Conservation (phyloP, 23 tunicate species). For the Trididemnum clinides region DNA sequence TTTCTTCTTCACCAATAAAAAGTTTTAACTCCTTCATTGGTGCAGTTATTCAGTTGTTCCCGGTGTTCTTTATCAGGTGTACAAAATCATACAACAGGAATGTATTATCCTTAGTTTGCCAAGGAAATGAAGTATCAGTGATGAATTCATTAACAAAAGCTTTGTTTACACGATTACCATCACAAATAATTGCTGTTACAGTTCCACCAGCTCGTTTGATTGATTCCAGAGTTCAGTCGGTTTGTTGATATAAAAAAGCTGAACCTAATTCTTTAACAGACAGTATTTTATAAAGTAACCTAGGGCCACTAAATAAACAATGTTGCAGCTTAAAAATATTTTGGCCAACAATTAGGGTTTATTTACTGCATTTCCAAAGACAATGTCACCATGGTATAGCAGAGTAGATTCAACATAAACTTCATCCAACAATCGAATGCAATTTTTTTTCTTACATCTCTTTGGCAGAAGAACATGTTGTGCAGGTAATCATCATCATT, state of each 20-base stretch:
- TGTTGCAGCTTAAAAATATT: neutral
- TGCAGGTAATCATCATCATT: too few relatives aligned
- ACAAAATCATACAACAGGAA: slow-evolving; percentile 11
- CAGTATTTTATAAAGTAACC: neutral
- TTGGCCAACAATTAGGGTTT: neutral
- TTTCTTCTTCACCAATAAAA: neutral
- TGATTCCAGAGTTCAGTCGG: neutral
- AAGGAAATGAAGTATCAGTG: neutral
- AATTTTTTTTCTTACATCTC: too few relatives aligned
- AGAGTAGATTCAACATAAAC: slow-evolving; percentile 1
- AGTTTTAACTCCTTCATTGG: neutral
- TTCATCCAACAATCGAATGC: neutral
- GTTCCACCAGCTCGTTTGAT: neutral
- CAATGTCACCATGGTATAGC: neutral
- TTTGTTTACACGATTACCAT: slow-evolving; percentile 1
- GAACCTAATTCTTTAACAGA: slow-evolving; percentile 3
- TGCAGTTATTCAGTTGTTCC: neutral
- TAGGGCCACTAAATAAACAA: neutral
- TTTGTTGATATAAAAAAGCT: neutral
- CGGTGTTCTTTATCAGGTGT: neutral
- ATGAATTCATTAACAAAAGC: neutral
- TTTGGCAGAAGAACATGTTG: too few relatives aligned
- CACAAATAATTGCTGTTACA: neutral
- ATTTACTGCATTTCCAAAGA: neutral
- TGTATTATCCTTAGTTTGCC: neutral